Evolutionary conservation across 2,113 vertebrate species (phyloP), one percentile per base, ranked within the genome.

Genomic region (Tretioscincus oriximinensis): DNA sequence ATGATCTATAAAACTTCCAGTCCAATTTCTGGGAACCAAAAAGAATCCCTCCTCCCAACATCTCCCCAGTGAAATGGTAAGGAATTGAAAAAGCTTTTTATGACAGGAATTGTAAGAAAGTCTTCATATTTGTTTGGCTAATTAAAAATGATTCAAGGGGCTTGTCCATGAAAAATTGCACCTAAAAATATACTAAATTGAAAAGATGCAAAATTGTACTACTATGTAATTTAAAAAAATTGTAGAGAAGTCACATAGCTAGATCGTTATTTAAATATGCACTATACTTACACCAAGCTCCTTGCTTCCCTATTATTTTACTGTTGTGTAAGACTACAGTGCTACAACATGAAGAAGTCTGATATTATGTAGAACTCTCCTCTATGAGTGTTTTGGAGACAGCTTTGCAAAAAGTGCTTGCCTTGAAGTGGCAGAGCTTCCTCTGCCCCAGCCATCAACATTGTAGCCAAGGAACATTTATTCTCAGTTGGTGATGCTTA

Each of bases 1-100:
- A 61, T 31, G 74, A 76, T 73, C 82, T 71, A 70, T 35, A 16
- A 83, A 80, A 70, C 49, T 73, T 70, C 71, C 74, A 76, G 68
- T 71, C 63, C 79, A 68, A 78, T 81, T 85, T 64, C 78, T 29
- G 26, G 21, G 1, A n/a, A 60, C 31, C 28, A 82, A 58, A 76
- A 81, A 85, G 81, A 63, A 29, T 24, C 75, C 83, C 71, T 61
- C 49, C 66, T 65, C 51, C 14, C 16, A 12, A 14, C 54, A 14
- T 58, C 54, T 58, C 54, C 21, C 60, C 54, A 83, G 41, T 24
- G 1, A 84, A 76, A 68, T 29, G 0, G 69, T 35, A 41, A 26
- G 54, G 31, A 72, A 81, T 10, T 2, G 24, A 77, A 66, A 1
- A 1, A 1, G 0, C 2, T 18, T 45, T 72, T 80, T 18, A 51